phyloP scores from a whole-genome alignment of 2,888 invertebrate genomes.

The Tetragonula carbonaria region DNA sequence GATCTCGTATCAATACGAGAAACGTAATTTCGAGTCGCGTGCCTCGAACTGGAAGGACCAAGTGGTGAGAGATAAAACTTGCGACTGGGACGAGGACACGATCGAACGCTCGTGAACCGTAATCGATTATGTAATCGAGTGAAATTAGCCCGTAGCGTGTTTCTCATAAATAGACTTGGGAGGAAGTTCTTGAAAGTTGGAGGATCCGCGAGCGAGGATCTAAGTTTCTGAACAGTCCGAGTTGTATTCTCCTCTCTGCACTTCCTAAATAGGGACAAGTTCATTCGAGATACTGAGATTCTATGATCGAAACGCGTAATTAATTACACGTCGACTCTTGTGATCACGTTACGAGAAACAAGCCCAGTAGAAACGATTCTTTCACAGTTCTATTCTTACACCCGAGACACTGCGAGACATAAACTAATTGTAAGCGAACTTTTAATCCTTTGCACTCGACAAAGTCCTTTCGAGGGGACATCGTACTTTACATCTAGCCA shows the following conservation, averaged over 20 bases:
- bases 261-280: not conserved
- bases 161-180: slow-evolving; percentile 21
- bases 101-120: slow-evolving; percentile 18
- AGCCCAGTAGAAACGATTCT: not conserved
- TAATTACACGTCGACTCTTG: not conserved
- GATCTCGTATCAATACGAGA: not conserved
- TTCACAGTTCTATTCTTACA: not conserved
- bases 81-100: slow-evolving; percentile 2
- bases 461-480: too few species aligned
- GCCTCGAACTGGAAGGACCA: slow-evolving; percentile 5
- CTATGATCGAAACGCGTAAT: not conserved
- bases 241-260: slow-evolving; percentile 2
- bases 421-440: not conserved
- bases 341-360: not conserved
- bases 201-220: not conserved
- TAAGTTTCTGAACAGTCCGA: not conserved
- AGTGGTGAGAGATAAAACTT: not conserved
- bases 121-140: slow-evolving; percentile 34
- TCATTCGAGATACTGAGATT: slow-evolving; percentile 11
- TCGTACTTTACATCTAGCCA: too few species aligned
- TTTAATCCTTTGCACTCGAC: not conserved
- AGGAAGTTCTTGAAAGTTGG: slow-evolving; percentile 23
- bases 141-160: slow-evolving; percentile 33
- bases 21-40: slow-evolving; percentile 32
- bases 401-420: not conserved